Evolutionary conservation across 1,140 invertebrate genomes (phyloP).

Genomic region (Zaprionus tsacasi): DNA sequence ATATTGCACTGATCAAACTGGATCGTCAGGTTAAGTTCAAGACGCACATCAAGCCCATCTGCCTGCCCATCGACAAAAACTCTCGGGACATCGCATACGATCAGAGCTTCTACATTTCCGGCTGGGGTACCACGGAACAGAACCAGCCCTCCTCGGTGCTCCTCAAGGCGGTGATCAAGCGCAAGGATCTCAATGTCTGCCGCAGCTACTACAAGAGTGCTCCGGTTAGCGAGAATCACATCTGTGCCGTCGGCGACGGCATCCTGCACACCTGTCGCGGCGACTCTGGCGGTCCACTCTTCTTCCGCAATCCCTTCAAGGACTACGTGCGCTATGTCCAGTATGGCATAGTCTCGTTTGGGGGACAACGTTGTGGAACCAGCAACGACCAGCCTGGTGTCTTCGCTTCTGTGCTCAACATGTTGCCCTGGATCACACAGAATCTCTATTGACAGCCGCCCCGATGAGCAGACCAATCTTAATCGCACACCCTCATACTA

Average conservation of each 20-base stretch:
- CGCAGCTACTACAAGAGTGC: constrained; percentile 50
- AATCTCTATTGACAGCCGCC: constrained; percentile 55
- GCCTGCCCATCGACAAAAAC: constrained; percentile 58
- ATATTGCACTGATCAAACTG: constrained; percentile 87
- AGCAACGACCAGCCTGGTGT: constrained; percentile 62
- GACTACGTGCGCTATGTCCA: constrained; percentile 55
- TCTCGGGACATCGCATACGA: constrained; percentile 45
- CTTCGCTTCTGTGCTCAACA: constrained; percentile 72
- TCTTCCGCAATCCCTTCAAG: constrained; percentile 55
- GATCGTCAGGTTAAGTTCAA: constrained; percentile 50
- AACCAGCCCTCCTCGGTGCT: constrained; percentile 27
- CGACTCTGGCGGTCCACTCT: constrained; percentile 91
- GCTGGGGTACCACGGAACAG: constrained; percentile 70
- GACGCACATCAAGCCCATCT: constrained; percentile 70
- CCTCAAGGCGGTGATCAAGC: constrained; percentile 50
- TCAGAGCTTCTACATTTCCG: constrained; percentile 68
- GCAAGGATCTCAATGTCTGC: constrained; percentile 46
- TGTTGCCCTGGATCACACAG: constrained; percentile 81
- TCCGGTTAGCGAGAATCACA: constrained; percentile 84
- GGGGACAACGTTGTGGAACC: constrained; percentile 56
- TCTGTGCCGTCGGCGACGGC: constrained; percentile 88
- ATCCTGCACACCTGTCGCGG: constrained; percentile 89
- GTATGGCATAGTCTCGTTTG: constrained; percentile 72
- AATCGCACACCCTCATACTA: constrained; percentile 13
- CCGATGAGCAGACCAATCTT: constrained; percentile 1